Evolutionary conservation across 2,113 vertebrate genomes (phyloP).

Genomic region (Chunga burmeisteri): DNA sequence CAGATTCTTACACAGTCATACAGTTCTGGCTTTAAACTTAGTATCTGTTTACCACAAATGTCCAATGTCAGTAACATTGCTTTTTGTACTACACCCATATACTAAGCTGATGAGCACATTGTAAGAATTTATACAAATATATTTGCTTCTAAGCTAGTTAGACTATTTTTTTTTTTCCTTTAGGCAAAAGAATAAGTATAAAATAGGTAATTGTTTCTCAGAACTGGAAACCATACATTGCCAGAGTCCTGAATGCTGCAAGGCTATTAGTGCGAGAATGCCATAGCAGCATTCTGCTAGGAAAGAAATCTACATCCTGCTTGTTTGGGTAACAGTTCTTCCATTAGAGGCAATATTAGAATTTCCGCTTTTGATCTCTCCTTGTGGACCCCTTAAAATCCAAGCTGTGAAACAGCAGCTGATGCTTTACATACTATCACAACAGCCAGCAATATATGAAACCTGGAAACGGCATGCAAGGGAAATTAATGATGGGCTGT

Average conservation of each 20-base stretch:
- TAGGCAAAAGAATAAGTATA: background rate
- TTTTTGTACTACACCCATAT: background rate
- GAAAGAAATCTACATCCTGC: slow-evolving; percentile 45
- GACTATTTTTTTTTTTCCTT: background rate
- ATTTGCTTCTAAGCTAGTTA: background rate
- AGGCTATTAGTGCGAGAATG: background rate
- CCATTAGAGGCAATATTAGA: slow-evolving; percentile 63
- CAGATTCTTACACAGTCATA: background rate
- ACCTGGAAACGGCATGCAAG: slow-evolving; percentile 10
- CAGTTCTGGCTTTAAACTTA: background rate
- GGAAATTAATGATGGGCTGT: slow-evolving; percentile 47
- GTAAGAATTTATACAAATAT: background rate
- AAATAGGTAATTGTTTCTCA: background rate
- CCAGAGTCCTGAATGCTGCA: background rate
- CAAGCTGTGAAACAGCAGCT: slow-evolving; percentile 71
- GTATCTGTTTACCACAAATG: background rate
- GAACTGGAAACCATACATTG: background rate
- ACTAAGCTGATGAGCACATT: background rate
- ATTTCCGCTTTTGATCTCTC: slow-evolving; percentile 68
- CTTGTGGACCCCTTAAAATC: slow-evolving; percentile 66
- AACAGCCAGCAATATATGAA: slow-evolving; percentile 58
- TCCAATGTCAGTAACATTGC: background rate
- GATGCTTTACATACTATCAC: slow-evolving; percentile 59
- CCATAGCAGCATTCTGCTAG: slow-evolving; percentile 23
- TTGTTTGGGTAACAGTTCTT: slow-evolving; percentile 60